These are phyloP conservation scores for Drosophila rellima DNA, from an alignment of 2,888 invertebrate species.

Conservation along the genomic window DNA sequence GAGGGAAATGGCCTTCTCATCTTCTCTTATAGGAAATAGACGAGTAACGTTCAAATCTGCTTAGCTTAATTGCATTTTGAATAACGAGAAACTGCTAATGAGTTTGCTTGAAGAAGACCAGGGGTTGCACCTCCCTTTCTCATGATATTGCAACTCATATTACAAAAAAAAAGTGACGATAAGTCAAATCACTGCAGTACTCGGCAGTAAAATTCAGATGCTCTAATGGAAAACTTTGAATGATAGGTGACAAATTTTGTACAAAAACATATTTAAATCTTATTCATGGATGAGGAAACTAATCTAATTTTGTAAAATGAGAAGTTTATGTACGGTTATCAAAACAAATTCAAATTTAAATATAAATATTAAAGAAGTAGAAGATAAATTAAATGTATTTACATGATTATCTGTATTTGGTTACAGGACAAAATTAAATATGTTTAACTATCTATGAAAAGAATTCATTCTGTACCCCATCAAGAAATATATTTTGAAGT, in stretches of 20 bases:
- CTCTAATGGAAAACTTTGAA: not conserved
- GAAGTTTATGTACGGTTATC: too few relatives aligned
- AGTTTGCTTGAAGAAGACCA: constrained; percentile 1
- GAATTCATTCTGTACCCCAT: too few relatives aligned
- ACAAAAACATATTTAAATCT: not conserved
- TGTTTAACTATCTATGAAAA: too few relatives aligned
- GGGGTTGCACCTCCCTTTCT: not conserved
- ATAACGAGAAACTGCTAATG: constrained; percentile 24
- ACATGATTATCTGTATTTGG: too few relatives aligned
- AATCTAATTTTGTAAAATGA: too few relatives aligned
- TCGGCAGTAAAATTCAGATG: not conserved
- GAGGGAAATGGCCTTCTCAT: not conserved
- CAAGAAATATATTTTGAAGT: too few relatives aligned
- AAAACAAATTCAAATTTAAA: too few relatives aligned
- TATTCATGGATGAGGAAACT: not conserved
- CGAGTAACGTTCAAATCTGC: constrained; percentile 12
- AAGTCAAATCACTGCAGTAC: not conserved
- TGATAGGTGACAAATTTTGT: not conserved
- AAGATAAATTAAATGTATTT: too few relatives aligned
- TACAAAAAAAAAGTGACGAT: not conserved
- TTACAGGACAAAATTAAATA: too few relatives aligned
- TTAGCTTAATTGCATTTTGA: constrained; percentile 19
- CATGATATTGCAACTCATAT: not conserved
- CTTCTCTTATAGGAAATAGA: constrained; percentile 7
- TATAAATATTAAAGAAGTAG: too few relatives aligned